phyloP scores from a whole-genome alignment of 2,113 vertebrate genomes.

The Clinocottus analis region DNA sequence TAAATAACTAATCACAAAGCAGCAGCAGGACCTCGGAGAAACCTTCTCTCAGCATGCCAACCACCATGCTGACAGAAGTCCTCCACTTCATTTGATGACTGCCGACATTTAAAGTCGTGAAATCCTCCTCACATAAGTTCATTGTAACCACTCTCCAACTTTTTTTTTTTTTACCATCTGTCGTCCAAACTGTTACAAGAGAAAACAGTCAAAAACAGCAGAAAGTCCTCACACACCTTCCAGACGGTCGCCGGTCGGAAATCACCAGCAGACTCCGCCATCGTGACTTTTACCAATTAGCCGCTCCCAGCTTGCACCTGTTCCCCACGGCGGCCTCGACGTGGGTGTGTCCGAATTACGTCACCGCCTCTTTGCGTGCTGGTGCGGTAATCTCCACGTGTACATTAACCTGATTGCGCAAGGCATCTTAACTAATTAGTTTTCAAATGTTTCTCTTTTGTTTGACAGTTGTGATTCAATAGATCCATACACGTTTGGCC shows the following conservation, averaged over 20 bases:
- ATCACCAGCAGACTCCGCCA: not conserved
- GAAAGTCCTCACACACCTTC: not conserved
- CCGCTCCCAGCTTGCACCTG: not conserved
- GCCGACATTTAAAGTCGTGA: no score
- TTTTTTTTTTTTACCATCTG: not conserved
- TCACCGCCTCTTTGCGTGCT: no score
- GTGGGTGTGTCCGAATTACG: not conserved
- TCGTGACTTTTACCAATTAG: not conserved
- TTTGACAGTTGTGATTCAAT: not conserved
- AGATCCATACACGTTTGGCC: not conserved
- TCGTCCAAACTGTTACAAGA: not conserved
- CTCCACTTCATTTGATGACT: no score
- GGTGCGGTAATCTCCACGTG: no score
- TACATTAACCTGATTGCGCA: no score
- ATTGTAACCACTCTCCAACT: not conserved
- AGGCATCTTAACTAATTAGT: no score
- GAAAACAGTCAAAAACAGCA: not conserved
- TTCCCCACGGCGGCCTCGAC: not conserved
- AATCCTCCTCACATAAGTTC: not conserved
- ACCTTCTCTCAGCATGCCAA: no score
- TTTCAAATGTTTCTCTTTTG: no score
- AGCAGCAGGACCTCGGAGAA: not conserved
- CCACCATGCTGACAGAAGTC: no score
- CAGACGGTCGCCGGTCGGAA: not conserved
- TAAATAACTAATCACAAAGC: not conserved